phyloP scores from a whole-genome alignment of 2,888 invertebrate genomes.

The Eudemis profundana region DNA sequence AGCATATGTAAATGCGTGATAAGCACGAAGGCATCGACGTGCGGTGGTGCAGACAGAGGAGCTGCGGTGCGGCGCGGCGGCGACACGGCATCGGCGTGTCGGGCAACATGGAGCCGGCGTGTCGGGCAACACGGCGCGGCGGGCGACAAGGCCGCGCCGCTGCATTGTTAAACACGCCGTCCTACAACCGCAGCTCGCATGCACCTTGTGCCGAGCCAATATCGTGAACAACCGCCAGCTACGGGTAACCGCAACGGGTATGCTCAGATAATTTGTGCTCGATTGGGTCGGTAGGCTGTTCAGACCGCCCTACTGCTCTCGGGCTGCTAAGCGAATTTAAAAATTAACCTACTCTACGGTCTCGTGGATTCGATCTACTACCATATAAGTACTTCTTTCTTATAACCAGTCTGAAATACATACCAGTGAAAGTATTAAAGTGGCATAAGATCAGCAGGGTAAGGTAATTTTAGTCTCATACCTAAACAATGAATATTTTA shows the following conservation, averaged over 20 bases:
- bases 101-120: slow-evolving; percentile 53
- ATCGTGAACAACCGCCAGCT: slow-evolving; percentile 42
- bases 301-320: slow-evolving; percentile 5
- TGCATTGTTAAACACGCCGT: slow-evolving; percentile 70
- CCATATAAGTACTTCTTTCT: not conserved
- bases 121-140: slow-evolving; percentile 55
- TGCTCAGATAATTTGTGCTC: slow-evolving; percentile 30
- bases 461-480: no score
- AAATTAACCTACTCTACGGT: not conserved
- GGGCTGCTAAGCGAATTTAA: not conserved
- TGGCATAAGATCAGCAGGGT: no score
- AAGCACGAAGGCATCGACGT: slow-evolving; percentile 73
- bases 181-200: slow-evolving; percentile 56
- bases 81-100: slow-evolving; percentile 53
- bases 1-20: slow-evolving; percentile 83
- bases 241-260: slow-evolving; percentile 39
- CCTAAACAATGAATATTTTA: not conserved
- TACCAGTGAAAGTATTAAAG: no score
- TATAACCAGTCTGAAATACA: no score
- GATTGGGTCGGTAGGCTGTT: slow-evolving; percentile 23
- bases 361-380: no score
- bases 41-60: slow-evolving; percentile 61
- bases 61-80: slow-evolving; percentile 35
- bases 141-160: slow-evolving; percentile 45
- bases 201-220: slow-evolving; percentile 52